These are phyloP conservation scores for Heliothis peltigera DNA, from an alignment of 2,888 invertebrate genomes.

Conservation along the genomic window DNA sequence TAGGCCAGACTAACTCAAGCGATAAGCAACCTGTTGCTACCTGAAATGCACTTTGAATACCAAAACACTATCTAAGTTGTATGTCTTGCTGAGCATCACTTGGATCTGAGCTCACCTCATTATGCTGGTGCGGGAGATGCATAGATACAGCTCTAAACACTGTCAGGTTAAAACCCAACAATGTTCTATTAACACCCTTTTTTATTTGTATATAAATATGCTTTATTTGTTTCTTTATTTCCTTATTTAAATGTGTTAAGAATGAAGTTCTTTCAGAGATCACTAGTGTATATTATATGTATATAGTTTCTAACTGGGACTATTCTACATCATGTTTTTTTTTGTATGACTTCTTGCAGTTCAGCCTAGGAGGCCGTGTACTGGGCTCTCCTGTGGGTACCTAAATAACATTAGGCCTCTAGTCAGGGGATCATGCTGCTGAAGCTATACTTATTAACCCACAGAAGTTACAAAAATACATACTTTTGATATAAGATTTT, in stretches of 20 bases:
- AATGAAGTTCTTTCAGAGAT: not conserved
- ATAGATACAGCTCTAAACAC: constrained; percentile 40
- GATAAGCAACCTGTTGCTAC: constrained; percentile 33
- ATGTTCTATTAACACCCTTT: constrained; percentile 29
- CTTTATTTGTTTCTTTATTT: not conserved
- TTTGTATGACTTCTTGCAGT: too few species aligned
- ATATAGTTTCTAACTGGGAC: not conserved
- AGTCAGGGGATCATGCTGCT: too few species aligned
- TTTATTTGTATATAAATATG: not conserved
- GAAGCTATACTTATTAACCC: too few species aligned
- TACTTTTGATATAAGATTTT: too few species aligned
- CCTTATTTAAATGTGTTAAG: not conserved
- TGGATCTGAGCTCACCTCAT: constrained; percentile 42
- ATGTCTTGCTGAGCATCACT: constrained; percentile 10
- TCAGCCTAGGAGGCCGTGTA: too few species aligned
- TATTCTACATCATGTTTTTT: not conserved
- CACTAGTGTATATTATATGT: too few species aligned
- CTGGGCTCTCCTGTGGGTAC: too few species aligned
- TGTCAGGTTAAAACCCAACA: constrained; percentile 27
- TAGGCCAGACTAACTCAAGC: constrained; percentile 25
- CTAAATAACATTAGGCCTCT: too few species aligned
- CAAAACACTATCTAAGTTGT: constrained; percentile 33
- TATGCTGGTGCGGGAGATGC: constrained; percentile 30
- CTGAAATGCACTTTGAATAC: constrained; percentile 43
- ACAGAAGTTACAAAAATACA: too few species aligned